Evolutionary conservation across 2,888 invertebrate genomes (phyloP).

Genomic region (Troides helena): DNA sequence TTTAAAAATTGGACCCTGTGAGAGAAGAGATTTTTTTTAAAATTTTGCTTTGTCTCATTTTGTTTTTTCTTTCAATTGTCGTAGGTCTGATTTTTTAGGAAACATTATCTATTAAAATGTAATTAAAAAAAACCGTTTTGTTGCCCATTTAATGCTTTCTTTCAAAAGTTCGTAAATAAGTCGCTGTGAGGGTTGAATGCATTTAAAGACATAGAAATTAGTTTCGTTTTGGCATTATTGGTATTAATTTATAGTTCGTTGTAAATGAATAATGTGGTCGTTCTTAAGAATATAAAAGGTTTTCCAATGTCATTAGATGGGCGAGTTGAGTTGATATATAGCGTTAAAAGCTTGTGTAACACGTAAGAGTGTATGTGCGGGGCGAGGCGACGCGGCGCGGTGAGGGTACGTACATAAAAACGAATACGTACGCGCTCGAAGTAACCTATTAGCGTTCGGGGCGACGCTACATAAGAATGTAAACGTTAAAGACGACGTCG

Average conservation of each 20-base stretch:
- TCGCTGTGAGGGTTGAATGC: too few relatives aligned
- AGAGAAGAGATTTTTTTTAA: too few relatives aligned
- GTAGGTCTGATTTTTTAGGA: too few relatives aligned
- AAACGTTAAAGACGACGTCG: conserved; percentile 78
- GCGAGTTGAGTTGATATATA: conserved; percentile 56
- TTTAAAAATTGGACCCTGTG: too few relatives aligned
- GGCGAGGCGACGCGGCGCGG: conserved; percentile 3
- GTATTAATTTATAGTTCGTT: not conserved
- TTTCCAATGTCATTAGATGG: conserved; percentile 64
- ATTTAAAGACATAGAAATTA: not conserved
- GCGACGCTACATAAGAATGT: conserved; percentile 80
- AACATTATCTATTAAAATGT: too few relatives aligned
- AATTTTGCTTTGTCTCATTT: too few relatives aligned
- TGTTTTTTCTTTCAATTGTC: too few relatives aligned
- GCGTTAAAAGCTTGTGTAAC: conserved; percentile 37
- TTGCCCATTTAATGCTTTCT: too few relatives aligned
- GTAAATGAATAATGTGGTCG: not conserved
- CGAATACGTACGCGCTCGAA: conserved; percentile 48
- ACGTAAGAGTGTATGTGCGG: conserved; percentile 42
- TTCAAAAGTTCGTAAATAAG: too few relatives aligned
- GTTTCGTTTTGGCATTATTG: not conserved
- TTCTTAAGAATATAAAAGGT: conserved; percentile 66
- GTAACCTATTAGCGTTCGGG: conserved; percentile 76
- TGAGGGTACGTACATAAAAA: conserved; percentile 32
- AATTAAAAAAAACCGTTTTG: too few relatives aligned